Evolutionary conservation across 1,140 invertebrate genomes (phyloP), one percentile per base, ranked within the genome.

Genomic region (Adelges cooleyi): DNA sequence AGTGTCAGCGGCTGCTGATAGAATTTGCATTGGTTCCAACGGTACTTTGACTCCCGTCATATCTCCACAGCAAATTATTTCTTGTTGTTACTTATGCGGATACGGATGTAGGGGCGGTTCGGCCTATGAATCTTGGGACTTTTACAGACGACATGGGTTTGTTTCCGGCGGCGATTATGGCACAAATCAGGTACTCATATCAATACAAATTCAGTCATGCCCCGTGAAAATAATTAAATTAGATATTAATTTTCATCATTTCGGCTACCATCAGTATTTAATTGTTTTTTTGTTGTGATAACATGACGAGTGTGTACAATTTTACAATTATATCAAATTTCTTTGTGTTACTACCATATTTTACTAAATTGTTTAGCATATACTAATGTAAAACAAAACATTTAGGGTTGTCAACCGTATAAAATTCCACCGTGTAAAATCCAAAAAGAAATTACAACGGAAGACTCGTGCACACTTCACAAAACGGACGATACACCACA

Each of bases 41-140:
- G 81, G 78, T 17, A 75, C 76, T 56, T 67, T 71, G 11, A 77
- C 82, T 59, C 74, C 78, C 59, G 75, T 81, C 62, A 73, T 84
- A 25, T 86, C 66, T 18, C 54, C 54, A 9, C 54, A 65, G 10
- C 54, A 67, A 15, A 69, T 83, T 0, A 71, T 78, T n/a, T 87
- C 86, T 71, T 68, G 66, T 40, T 40, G 36, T 25, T 65, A 48
- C 44, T 17, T 62, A 3, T 86, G 84, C 73, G 85, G 85, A 66
- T 81, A 82, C 66, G 84, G 84, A 69, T 83, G 82, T 70, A 73
- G 78, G 54, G 84, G 84, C 18, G 85, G 85, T 4, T 80, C 77
- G 69, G 80, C 81, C 17, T 71, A 72, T 2, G 71, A 71, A 38
- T 83, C 84, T n/a, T 87, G 84, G 83, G 67, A 74, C 2, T 85